These are phyloP conservation scores for Lerista edwardsae DNA, from an alignment of 2,797 vertebrate species.

Conservation along the genomic window DNA sequence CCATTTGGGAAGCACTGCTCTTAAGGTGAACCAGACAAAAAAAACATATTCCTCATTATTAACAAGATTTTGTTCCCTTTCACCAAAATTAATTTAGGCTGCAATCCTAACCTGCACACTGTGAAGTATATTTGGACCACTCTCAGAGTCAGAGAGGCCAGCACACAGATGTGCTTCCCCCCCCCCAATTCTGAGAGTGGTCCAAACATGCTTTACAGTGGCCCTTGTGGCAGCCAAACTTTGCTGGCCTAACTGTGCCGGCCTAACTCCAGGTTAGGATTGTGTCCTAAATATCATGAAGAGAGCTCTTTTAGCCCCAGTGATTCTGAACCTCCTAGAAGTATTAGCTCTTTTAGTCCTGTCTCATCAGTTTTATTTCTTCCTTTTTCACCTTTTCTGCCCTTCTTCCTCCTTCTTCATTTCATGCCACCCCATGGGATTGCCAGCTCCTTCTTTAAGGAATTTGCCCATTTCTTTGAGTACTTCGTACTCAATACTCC, in stretches of 20 bases:
- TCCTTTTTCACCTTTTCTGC: background rate
- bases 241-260: no score
- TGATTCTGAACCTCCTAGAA: background rate
- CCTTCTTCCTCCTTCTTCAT: background rate
- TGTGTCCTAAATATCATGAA: no score
- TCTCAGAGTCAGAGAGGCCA: no score
- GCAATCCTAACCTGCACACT: no score
- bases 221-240: no score
- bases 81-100: background rate
- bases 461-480: conserved; percentile 15
- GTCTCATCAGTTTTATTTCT: background rate
- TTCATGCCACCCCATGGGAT: background rate
- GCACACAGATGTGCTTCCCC: no score
- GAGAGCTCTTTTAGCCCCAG: background rate
- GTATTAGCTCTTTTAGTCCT: background rate
- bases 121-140: no score
- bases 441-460: background rate
- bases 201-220: no score
- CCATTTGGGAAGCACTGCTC: background rate
- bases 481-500: background rate
- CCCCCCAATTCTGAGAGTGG: no score
- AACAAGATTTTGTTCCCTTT: background rate
- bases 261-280: no score
- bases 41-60: background rate
- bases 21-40: background rate